Percentiles rank a stretch among this genome's conserved stretches.
phyloP scores from a whole-genome alignment of 2,797 vertebrate species.

The Streptopelia turtur region DNA sequence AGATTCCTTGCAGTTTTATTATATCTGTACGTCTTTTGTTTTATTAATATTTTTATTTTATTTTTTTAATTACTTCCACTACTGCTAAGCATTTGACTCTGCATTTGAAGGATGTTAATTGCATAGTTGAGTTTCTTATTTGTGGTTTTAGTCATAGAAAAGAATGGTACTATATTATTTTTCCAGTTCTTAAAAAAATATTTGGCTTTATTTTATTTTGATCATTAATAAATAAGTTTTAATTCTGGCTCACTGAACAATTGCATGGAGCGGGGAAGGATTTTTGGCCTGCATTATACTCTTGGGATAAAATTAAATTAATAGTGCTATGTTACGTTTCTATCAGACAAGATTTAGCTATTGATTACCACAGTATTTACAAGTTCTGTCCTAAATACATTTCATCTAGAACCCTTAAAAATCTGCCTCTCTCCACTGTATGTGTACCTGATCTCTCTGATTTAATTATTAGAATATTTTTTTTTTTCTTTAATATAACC shows the following conservation, averaged over 20 bases:
- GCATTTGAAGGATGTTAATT: not conserved
- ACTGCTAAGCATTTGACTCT: not conserved
- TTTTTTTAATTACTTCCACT: not conserved
- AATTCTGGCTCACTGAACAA: not conserved
- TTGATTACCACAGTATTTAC: not conserved
- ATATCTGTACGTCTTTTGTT: not conserved
- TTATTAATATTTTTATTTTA: not conserved
- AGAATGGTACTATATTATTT: not conserved
- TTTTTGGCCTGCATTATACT: not conserved
- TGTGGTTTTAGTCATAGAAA: not conserved
- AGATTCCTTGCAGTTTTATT: not conserved
- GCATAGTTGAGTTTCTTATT: not conserved
- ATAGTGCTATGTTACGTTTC: not conserved
- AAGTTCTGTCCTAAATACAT: not conserved
- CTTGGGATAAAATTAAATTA: not conserved
- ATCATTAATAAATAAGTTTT: not conserved
- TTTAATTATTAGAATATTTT: not conserved
- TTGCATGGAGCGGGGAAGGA: not conserved
- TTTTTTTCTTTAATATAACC: not conserved
- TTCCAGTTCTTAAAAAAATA: not conserved
- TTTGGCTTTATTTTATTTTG: conserved; percentile 5
- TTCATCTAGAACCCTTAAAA: not conserved
- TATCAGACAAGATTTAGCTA: not conserved
- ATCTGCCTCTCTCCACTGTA: not conserved
- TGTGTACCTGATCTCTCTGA: not conserved